Percentiles rank a stretch among this genome's conserved stretches.
These are phyloP conservation scores for Potamilus streckersoni DNA, from an alignment of 1,140 invertebrate species.

Conservation along the genomic window DNA sequence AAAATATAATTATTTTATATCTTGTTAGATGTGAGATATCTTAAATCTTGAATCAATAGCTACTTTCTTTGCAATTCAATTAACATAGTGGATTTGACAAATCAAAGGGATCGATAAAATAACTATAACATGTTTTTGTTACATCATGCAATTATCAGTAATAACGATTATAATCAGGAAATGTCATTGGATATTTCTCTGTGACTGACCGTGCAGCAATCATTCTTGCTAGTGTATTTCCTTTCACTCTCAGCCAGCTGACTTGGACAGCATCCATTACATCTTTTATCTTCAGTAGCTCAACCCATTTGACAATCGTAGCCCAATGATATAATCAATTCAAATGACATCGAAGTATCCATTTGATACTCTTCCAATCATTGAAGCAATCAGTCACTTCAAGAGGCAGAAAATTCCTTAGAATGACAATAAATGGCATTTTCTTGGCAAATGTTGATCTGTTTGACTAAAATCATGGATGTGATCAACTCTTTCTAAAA, in stretches of 20 bases:
- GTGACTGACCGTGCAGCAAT: slow-evolving; percentile 18
- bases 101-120: slow-evolving; percentile 24
- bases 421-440: slow-evolving; percentile 8
- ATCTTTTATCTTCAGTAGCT: slow-evolving; percentile 24
- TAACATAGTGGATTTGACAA: too few relatives aligned
- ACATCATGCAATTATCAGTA: too few relatives aligned
- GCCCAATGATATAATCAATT: slow-evolving; percentile 1
- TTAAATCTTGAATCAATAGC: too few relatives aligned
- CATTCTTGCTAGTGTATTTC: slow-evolving; percentile 15
- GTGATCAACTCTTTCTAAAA: slow-evolving; percentile 7
- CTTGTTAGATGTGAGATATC: too few relatives aligned
- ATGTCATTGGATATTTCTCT: slow-evolving; percentile 11
- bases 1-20: too few relatives aligned
- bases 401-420: slow-evolving; percentile 10
- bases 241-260: slow-evolving; percentile 16
- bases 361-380: slow-evolving; percentile 8
- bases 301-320: not conserved
- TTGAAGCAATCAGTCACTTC: slow-evolving; percentile 3
- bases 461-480: slow-evolving; percentile 8
- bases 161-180: slow-evolving; percentile 1
- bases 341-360: too few relatives aligned
- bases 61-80: too few relatives aligned
- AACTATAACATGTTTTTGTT: not conserved
- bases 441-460: slow-evolving; percentile 5
- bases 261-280: slow-evolving; percentile 19